Evolutionary conservation across 2,888 invertebrate species (phyloP).

Genomic region (Carpatolechia fugitivella): DNA sequence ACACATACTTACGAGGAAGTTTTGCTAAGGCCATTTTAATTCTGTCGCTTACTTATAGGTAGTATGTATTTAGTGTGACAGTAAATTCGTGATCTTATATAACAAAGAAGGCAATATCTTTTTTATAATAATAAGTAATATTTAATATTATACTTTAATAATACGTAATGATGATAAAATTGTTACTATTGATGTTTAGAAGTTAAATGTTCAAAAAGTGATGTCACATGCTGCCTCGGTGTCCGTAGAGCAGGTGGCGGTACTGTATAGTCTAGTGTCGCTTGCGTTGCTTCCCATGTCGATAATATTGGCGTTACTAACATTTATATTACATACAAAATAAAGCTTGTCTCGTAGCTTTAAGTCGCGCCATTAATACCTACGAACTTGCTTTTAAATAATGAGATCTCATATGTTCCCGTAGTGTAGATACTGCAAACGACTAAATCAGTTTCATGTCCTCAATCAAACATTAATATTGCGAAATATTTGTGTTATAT

Average conservation of each 20-base stretch:
- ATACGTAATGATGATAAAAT: no score
- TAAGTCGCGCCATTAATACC: neutral
- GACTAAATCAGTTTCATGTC: no score
- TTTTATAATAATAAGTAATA: no score
- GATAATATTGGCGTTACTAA: neutral
- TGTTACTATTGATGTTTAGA: neutral
- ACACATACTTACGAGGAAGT: no score
- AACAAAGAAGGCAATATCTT: no score
- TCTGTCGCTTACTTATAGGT: no score
- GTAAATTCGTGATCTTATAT: no score
- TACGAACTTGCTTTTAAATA: neutral
- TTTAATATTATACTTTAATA: no score
- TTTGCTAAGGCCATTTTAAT: no score
- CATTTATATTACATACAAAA: neutral
- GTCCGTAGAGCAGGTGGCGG: slow-evolving; percentile 1
- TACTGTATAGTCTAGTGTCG: slow-evolving; percentile 2
- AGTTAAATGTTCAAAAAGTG: neutral
- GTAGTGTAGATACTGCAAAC: neutral
- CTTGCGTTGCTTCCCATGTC: neutral
- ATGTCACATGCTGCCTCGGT: neutral
- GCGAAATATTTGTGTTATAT: no score
- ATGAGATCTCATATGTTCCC: neutral
- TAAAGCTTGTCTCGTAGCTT: neutral
- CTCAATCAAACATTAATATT: no score
- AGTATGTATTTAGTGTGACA: no score